Evolutionary conservation across 1,140 invertebrate genomes (phyloP).

Genomic region (Tenebrio molitor): DNA sequence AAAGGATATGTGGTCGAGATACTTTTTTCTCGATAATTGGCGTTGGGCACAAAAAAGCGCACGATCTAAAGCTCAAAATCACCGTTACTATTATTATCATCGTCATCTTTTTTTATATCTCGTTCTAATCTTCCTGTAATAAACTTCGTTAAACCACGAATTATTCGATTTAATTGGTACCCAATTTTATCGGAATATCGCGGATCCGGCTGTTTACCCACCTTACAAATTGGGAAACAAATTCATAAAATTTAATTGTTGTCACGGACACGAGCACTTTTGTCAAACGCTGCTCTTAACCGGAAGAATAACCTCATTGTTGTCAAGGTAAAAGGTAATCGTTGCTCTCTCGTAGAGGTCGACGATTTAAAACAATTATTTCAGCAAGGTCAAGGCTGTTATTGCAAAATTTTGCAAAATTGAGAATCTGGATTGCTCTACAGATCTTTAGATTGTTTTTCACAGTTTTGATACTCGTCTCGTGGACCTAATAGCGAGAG

Average conservation of each 20-base stretch:
- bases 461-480: no score
- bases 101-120: constrained; percentile 19
- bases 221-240: background rate
- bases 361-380: background rate
- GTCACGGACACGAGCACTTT: constrained; percentile 12
- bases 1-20: constrained; percentile 54
- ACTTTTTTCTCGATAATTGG: constrained; percentile 55
- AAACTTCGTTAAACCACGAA: constrained; percentile 23
- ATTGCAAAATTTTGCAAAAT: background rate
- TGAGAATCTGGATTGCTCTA: no score
- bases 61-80: constrained; percentile 35
- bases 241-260: constrained; percentile 25
- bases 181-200: background rate
- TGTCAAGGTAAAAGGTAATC: constrained; percentile 19
- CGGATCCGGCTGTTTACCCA: background rate
- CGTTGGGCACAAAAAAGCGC: constrained; percentile 49
- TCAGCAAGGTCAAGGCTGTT: background rate
- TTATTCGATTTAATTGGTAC: constrained; percentile 5
- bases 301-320: constrained; percentile 17
- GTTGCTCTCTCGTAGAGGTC: background rate
- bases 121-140: constrained; percentile 28
- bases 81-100: constrained; percentile 40
- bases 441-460: no score
- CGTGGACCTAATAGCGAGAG: no score
- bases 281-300: constrained; percentile 9